These are phyloP conservation scores for Myotis myotis DNA, from an alignment of 2,797 vertebrate species.

Conservation along the genomic window DNA sequence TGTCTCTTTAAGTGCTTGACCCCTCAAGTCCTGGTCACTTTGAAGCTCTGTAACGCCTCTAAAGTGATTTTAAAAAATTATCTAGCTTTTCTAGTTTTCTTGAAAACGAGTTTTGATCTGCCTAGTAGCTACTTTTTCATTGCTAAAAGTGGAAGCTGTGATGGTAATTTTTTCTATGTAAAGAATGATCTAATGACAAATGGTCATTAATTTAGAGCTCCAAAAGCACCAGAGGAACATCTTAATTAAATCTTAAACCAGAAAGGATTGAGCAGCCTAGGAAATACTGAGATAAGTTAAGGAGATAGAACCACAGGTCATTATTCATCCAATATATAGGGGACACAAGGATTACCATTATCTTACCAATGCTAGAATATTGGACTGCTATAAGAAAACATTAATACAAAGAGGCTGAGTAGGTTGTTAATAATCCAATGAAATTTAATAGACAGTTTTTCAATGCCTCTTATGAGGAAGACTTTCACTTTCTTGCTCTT, in stretches of 20 bases:
- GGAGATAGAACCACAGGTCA: neutral
- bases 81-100: neutral
- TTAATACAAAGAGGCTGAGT: neutral
- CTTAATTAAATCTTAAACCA: constrained; percentile 46
- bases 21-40: neutral
- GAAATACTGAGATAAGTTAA: neutral
- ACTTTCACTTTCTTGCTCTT: constrained; percentile 28
- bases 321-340: neutral
- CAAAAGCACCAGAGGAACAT: constrained; percentile 8
- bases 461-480: neutral
- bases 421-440: neutral
- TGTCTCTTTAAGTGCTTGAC: neutral
- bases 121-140: neutral
- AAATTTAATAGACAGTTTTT: constrained; percentile 3
- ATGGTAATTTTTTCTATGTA: neutral
- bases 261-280: constrained; percentile 6
- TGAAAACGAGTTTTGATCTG: neutral
- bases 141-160: neutral
- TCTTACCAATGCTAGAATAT: neutral
- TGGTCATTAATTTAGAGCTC: neutral
- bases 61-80: neutral
- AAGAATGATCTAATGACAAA: constrained; percentile 9
- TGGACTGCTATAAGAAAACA: constrained; percentile 1
- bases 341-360: neutral
- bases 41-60: neutral